Conservation (phyloP, 1,140 invertebrate species). For the Caenorhabditis tropicalis region DNA sequence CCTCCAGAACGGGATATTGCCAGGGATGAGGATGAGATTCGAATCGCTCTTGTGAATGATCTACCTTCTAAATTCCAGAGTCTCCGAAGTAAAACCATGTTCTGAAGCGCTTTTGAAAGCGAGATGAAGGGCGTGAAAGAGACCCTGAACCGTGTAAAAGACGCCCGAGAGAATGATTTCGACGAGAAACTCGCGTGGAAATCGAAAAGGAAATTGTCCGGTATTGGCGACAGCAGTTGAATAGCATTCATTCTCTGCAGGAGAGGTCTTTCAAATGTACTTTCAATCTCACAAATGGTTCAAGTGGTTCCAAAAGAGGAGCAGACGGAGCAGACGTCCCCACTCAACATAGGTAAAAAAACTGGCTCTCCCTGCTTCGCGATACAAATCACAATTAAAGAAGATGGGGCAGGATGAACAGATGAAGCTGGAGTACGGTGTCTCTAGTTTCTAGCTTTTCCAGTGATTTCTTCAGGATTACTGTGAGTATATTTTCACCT, state of each 20-base stretch:
- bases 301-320: constrained; percentile 82
- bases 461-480: too few species aligned
- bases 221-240: constrained; percentile 87
- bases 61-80: background rate
- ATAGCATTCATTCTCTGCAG: constrained; percentile 84
- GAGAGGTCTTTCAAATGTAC: constrained; percentile 85
- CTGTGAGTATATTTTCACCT: too few species aligned
- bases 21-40: background rate
- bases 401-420: too few species aligned
- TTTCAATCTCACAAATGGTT: constrained; percentile 91
- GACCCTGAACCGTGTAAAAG: constrained; percentile 86
- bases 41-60: background rate
- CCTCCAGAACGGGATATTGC: constrained; percentile 70
- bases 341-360: constrained; percentile 95
- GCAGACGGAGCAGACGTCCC: constrained; percentile 82
- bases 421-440: too few species aligned
- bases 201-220: constrained; percentile 87
- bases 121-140: constrained; percentile 78
- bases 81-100: constrained; percentile 44
- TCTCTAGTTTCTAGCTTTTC: too few species aligned
- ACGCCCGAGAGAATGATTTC: constrained; percentile 82
- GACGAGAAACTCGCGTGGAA: constrained; percentile 55
- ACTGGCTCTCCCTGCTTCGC: constrained; percentile 93
- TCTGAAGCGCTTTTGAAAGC: constrained; percentile 55
- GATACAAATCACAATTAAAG: constrained; percentile 99